Conservation (phyloP, 2,113 vertebrate species). For the Sebastes schlegelii region DNA sequence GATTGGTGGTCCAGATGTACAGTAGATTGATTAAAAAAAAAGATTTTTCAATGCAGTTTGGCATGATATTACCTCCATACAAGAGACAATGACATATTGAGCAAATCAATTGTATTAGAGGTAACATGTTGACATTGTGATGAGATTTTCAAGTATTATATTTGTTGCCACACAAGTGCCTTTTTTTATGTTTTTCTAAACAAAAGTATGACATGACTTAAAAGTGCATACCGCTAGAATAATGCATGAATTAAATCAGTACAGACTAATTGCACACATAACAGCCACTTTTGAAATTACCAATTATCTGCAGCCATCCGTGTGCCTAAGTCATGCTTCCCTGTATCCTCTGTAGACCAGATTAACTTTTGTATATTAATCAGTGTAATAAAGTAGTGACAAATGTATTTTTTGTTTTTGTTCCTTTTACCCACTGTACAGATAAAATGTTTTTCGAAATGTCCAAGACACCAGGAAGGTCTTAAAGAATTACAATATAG, state of each 20-base stretch:
- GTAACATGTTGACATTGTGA: background rate
- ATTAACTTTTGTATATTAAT: slow-evolving; percentile 74
- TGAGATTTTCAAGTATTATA: slow-evolving; percentile 13
- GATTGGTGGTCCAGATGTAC: background rate
- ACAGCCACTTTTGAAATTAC: slow-evolving; percentile 35
- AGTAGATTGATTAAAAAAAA: background rate
- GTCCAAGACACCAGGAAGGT: background rate
- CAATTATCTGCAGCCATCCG: slow-evolving; percentile 31
- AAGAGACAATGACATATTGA: background rate
- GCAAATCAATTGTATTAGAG: background rate
- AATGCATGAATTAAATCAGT: slow-evolving; percentile 43
- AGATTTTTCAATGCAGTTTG: background rate
- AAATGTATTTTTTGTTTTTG: slow-evolving; percentile 22
- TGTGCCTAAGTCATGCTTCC: slow-evolving; percentile 57
- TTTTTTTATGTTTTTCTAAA: slow-evolving; percentile 46
- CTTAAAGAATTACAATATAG: background rate
- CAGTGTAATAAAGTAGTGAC: slow-evolving; percentile 73
- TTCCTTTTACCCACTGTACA: background rate
- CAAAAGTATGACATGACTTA: slow-evolving; percentile 23
- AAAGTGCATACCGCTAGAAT: slow-evolving; percentile 30
- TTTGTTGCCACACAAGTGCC: slow-evolving; percentile 47
- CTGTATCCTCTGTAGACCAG: slow-evolving; percentile 61
- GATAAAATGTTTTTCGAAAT: background rate
- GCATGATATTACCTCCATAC: background rate
- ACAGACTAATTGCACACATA: slow-evolving; percentile 33